Evolutionary conservation across 2,888 invertebrate genomes (phyloP).

Genomic region (Morpho helenor): DNA sequence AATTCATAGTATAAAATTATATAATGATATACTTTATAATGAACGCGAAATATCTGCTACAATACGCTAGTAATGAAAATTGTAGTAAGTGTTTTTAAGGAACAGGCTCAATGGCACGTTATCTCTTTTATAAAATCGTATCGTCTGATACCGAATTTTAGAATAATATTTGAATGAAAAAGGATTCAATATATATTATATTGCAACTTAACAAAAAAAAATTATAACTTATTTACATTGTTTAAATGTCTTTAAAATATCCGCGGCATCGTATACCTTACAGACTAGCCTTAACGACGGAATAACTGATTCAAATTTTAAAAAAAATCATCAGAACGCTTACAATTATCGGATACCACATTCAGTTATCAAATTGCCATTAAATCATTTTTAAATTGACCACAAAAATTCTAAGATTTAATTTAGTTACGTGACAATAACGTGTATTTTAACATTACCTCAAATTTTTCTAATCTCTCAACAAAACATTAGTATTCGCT

Average conservation of each 20-base stretch:
- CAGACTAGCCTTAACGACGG: constrained; percentile 33
- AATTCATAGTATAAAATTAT: constrained; percentile 55
- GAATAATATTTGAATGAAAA: constrained; percentile 14
- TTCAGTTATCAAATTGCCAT: too few relatives aligned
- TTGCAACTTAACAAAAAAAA: constrained; percentile 17
- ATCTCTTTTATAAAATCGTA: constrained; percentile 20
- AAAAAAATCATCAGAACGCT: background rate
- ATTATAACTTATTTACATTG: constrained; percentile 29
- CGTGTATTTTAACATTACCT: too few relatives aligned
- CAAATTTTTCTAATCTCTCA: too few relatives aligned
- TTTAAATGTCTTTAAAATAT: constrained; percentile 27
- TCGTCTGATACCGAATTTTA: constrained; percentile 17
- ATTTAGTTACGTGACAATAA: too few relatives aligned
- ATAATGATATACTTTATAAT: constrained; percentile 57
- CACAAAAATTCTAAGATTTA: too few relatives aligned
- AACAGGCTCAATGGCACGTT: constrained; percentile 65
- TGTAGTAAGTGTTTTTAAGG: constrained; percentile 39
- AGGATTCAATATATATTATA: constrained; percentile 14
- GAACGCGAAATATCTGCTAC: constrained; percentile 51
- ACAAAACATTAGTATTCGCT: background rate
- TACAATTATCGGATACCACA: background rate
- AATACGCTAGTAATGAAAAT: constrained; percentile 44
- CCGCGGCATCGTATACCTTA: constrained; percentile 28
- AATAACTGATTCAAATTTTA: constrained; percentile 28
- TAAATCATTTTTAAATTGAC: too few relatives aligned